Evolutionary conservation across 1,140 invertebrate species (phyloP).

Genomic region (Monomorium pharaonis): DNA sequence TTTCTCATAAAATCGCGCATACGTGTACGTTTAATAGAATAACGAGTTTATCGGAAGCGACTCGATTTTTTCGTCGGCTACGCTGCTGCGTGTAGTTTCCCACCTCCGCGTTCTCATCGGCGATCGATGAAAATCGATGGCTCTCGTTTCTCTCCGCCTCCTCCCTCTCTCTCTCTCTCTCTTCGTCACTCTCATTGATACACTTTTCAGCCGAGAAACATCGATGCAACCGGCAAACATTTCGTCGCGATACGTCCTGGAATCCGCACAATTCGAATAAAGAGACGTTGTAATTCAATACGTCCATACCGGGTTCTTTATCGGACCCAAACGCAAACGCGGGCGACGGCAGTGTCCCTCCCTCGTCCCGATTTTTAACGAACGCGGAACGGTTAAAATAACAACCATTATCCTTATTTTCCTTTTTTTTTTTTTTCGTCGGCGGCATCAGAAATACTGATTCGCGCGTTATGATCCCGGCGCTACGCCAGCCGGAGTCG

Average conservation of each 20-base stretch:
- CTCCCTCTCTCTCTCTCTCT: background rate
- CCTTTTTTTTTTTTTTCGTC: slow-evolving; percentile 1
- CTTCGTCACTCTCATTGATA: background rate
- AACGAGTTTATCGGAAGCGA: slow-evolving; percentile 52
- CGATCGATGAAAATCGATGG: slow-evolving; percentile 61
- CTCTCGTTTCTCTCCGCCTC: too few relatives aligned
- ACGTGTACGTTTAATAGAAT: slow-evolving; percentile 39
- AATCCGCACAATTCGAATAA: slow-evolving; percentile 44
- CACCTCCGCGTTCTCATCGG: slow-evolving; percentile 28
- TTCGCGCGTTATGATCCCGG: slow-evolving; percentile 34
- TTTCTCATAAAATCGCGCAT: slow-evolving; percentile 13
- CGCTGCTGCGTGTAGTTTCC: background rate
- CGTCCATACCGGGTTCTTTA: slow-evolving; percentile 6
- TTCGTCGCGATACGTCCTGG: slow-evolving; percentile 31
- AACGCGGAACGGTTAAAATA: background rate
- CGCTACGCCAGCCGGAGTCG: slow-evolving; percentile 4
- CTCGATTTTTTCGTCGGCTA: slow-evolving; percentile 14
- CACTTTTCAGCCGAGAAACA: slow-evolving; percentile 27
- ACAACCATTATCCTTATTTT: background rate
- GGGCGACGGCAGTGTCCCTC: background rate
- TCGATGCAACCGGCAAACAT: slow-evolving; percentile 27
- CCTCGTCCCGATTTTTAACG: slow-evolving; percentile 6
- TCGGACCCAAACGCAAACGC: background rate
- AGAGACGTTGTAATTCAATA: slow-evolving; percentile 43
- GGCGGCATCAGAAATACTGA: slow-evolving; percentile 7